phyloP scores from a whole-genome alignment of 2,888 invertebrate genomes.

The Pseudeuparius sepicola region DNA sequence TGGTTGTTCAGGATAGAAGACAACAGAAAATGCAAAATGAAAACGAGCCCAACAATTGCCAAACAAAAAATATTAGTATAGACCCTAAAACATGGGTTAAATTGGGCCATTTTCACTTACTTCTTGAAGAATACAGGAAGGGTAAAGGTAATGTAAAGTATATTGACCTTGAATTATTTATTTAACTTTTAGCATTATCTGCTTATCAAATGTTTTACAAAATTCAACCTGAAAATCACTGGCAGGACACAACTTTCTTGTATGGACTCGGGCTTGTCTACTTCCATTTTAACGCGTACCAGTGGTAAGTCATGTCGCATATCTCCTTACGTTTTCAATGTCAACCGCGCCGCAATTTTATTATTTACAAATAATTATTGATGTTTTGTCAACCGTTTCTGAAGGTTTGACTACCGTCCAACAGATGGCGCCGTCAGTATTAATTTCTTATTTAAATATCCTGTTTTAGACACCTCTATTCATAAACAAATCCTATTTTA shows the following conservation, averaged over 20 bases:
- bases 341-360: no score
- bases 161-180: slow-evolving; percentile 8
- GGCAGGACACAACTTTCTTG: slow-evolving; percentile 84
- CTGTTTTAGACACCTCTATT: no score
- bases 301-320: slow-evolving; percentile 66
- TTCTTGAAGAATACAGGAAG: slow-evolving; percentile 89
- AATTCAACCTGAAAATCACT: slow-evolving; percentile 62
- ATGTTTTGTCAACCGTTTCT: no score
- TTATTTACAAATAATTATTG: no score
- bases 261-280: slow-evolving; percentile 94
- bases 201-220: slow-evolving; percentile 92
- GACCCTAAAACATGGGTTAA: slow-evolving; percentile 90
- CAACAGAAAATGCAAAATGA: slow-evolving; percentile 42
- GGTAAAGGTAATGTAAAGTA: slow-evolving; percentile 47
- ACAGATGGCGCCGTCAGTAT: no score
- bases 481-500: no score
- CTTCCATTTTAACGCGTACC: slow-evolving; percentile 91
- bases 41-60: slow-evolving; percentile 33
- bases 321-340: background rate
- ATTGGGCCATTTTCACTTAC: slow-evolving; percentile 88
- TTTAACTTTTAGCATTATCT: slow-evolving; percentile 71
- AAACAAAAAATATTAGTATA: slow-evolving; percentile 59
- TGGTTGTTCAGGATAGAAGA: slow-evolving; percentile 69
- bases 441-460: no score
- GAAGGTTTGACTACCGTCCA: no score